A percentile compares a stretch with the other conserved stretches of the same genome.
Evolutionary conservation across 2,888 invertebrate genomes (phyloP).

Genomic region (Drosophila cracens): DNA sequence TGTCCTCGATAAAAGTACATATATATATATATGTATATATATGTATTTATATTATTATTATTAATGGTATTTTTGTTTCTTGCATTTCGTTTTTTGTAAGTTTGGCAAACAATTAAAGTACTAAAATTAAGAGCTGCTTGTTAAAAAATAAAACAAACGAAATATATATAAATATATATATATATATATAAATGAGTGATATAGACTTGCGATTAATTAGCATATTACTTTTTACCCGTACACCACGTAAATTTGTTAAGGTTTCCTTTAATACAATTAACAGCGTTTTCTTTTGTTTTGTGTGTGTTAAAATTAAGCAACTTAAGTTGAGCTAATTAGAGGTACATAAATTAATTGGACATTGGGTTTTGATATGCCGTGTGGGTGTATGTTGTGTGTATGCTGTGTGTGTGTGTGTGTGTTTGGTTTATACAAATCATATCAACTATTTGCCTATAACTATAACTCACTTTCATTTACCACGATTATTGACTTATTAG

Average conservation of each 20-base stretch:
- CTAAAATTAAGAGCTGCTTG: slow-evolving; percentile 31
- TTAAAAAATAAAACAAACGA: slow-evolving; percentile 2
- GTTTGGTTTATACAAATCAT: slow-evolving; percentile 35
- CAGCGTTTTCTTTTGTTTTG: slow-evolving; percentile 32
- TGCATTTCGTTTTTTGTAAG: slow-evolving; percentile 12
- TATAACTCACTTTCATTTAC: slow-evolving; percentile 35
- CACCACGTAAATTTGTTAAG: slow-evolving; percentile 65
- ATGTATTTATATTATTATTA: slow-evolving; percentile 28
- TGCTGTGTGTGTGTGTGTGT: slow-evolving; percentile 42
- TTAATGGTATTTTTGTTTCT: slow-evolving; percentile 32
- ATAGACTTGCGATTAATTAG: slow-evolving; percentile 28
- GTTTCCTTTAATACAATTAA: slow-evolving; percentile 59
- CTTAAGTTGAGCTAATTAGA: slow-evolving; percentile 64
- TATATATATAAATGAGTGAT: slow-evolving; percentile 11
- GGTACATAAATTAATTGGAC: slow-evolving; percentile 75
- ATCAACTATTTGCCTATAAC: slow-evolving; percentile 33
- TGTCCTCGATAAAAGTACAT: slow-evolving; percentile 65
- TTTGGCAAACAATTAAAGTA: slow-evolving; percentile 56
- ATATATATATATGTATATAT: slow-evolving; percentile 17
- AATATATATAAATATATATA: neutral
- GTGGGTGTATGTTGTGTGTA: slow-evolving; percentile 26
- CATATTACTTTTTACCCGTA: slow-evolving; percentile 61
- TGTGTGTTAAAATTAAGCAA: slow-evolving; percentile 44
- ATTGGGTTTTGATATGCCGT: slow-evolving; percentile 76
- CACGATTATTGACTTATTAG: slow-evolving; percentile 29